Base-by-base conservation (phyloP, 2,797 vertebrate species). In the Coracias cyanogaster region DNA sequence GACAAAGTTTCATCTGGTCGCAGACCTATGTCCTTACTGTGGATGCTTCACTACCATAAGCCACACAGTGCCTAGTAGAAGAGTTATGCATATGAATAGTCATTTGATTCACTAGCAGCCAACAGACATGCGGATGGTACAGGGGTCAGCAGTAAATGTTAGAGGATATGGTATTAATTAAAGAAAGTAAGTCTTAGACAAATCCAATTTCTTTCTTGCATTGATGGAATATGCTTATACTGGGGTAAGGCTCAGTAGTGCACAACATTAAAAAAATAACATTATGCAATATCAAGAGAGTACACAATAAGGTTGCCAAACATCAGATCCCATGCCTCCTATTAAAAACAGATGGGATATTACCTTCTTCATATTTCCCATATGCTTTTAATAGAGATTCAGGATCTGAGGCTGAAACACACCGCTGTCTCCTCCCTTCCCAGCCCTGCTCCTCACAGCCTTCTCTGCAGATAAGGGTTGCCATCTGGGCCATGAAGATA, bases 261-360 rank as follows among this genome's bases (percentile, higher is more conserved):
- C 83, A 85, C 70, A 79, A 83, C 86, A 94, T 95, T 39, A 95
- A 93, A 57, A 96, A 96, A 87, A 90, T 61, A 93, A 80, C 57
- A 81, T 95, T 92, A 93, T 95, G 86, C 89, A 95, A 91, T 92
- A 92, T 74, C 86, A 80, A 91, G 31, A 92, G 48, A 91, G 52
- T 35, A 89, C 74, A 90, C 55, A 94, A 28, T 71, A 35, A 85
- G 77, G 14, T 80, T 79, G 77, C 88, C 93, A 96, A 95, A 79
- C 83, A 95, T 57, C 78, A 90, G 94, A 94, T 95, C 93, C 88
- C 78, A 37, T 37, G 86, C 24, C 17, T 18, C 43, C 58, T 92
- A 95, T 95, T 93, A 86, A 96, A 96, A 97, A 72, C 94, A 97
- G 93, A 96, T 95, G 95, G 88, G 62, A 90, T 89, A 95, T 95